These are phyloP conservation scores for Tribolium castaneum DNA, from an alignment of 1,140 invertebrate genomes.

Conservation along the genomic window DNA sequence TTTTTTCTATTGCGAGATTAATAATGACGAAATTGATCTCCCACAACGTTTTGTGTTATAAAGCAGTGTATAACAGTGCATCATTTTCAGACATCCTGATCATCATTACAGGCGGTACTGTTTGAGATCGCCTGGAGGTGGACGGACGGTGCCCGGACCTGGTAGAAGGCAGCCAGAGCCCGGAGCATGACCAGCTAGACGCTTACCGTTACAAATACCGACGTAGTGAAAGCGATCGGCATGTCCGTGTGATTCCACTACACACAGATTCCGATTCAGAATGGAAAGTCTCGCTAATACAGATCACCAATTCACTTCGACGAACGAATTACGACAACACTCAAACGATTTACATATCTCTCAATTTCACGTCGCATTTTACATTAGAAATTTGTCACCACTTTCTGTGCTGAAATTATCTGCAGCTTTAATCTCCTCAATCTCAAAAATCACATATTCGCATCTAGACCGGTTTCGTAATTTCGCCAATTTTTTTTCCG, in stretches of 20 bases:
- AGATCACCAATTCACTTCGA: constrained; percentile 37
- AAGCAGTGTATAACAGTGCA: neutral
- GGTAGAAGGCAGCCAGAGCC: constrained; percentile 13
- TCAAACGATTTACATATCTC: constrained; percentile 32
- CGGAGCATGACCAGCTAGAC: constrained; percentile 35
- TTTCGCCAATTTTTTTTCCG: no score
- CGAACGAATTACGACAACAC: constrained; percentile 26
- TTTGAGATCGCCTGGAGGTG: constrained; percentile 17
- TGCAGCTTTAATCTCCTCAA: neutral
- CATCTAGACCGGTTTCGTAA: no score
- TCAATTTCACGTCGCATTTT: constrained; percentile 37
- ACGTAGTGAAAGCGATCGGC: constrained; percentile 35
- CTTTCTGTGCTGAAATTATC: neutral
- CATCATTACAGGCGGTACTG: neutral
- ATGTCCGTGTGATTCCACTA: constrained; percentile 43
- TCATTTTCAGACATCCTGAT: neutral
- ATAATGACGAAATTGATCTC: neutral
- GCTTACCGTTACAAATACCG: constrained; percentile 46
- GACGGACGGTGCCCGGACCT: constrained; percentile 13
- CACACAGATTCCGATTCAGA: constrained; percentile 30
- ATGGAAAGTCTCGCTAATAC: constrained; percentile 44
- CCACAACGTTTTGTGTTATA: neutral
- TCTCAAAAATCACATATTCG: neutral
- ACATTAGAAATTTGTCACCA: constrained; percentile 41
- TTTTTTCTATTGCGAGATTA: no score